phyloP scores from a whole-genome alignment of 2,888 invertebrate species.

The Rhingia rostrata region DNA sequence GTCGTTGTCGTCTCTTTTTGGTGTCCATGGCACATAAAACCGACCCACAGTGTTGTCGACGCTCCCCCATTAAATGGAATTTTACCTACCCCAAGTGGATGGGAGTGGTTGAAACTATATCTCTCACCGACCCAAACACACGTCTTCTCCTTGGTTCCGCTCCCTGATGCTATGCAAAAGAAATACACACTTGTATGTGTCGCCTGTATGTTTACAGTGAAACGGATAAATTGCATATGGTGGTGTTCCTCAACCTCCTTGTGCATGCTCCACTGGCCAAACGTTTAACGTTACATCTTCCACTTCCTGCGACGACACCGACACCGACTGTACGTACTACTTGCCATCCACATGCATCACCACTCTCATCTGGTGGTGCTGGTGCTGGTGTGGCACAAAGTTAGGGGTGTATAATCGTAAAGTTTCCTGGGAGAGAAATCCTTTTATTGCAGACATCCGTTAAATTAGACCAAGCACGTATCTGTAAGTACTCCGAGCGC shows the following conservation, averaged over 20 bases:
- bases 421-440: conserved; percentile 59
- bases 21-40: not conserved
- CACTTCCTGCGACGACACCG: conserved; percentile 34
- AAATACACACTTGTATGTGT: conserved; percentile 21
- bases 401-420: conserved; percentile 61
- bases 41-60: not conserved
- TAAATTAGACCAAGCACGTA: conserved; percentile 63
- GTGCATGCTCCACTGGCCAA: conserved; percentile 54
- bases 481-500: conserved; percentile 57
- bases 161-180: conserved; percentile 6
- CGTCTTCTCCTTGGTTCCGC: conserved; percentile 14
- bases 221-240: conserved; percentile 61
- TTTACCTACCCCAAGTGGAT: conserved; percentile 55
- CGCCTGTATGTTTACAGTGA: conserved; percentile 29
- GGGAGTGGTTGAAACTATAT: conserved; percentile 55
- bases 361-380: not conserved
- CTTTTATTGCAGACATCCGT: conserved; percentile 64
- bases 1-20: conserved; percentile 12
- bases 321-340: conserved; percentile 7
- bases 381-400: not conserved
- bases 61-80: conserved; percentile 48
- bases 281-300: conserved; percentile 66
- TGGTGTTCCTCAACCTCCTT: conserved; percentile 17
- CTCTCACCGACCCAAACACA: conserved; percentile 18
- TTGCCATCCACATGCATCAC: conserved; percentile 7